These are phyloP conservation scores for Scyliorhinus canicula DNA, from an alignment of 2,797 vertebrate species.

Conservation along the genomic window DNA sequence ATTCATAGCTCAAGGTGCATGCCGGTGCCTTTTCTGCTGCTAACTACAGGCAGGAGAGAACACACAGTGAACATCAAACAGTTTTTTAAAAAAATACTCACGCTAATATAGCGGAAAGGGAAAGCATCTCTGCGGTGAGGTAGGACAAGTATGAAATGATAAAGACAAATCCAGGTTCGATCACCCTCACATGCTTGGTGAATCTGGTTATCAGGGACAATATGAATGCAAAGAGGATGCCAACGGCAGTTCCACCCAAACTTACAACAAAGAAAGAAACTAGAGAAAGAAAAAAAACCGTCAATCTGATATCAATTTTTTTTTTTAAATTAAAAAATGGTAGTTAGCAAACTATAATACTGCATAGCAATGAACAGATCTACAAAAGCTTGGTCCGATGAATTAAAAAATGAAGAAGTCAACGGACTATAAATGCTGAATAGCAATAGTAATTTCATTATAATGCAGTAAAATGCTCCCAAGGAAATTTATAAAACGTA, in stretches of 20 bases:
- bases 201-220: conserved; percentile 80
- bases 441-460: neutral
- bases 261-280: conserved; percentile 94
- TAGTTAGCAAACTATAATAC: too few species aligned
- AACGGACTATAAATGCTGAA: too few species aligned
- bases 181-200: conserved; percentile 88
- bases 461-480: neutral
- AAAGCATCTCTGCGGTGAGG: conserved; percentile 95
- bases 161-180: conserved; percentile 91
- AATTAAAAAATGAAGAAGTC: too few species aligned
- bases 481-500: neutral
- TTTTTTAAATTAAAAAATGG: too few species aligned
- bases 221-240: conserved; percentile 78
- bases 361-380: too few species aligned
- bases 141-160: conserved; percentile 86
- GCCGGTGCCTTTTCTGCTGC: neutral
- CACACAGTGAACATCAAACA: neutral
- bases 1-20: too few species aligned
- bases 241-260: conserved; percentile 81
- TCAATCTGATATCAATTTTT: neutral
- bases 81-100: conserved; percentile 57
- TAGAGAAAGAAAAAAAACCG: conserved; percentile 49
- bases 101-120: conserved; percentile 89
- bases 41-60: neutral
- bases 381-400: too few species aligned